Evolutionary conservation across 30 jellyfish, hydroid and myxozoan species (phyloP), one percentile per base, ranked within the genome.

Genomic region (Cassiopea xamachana): DNA sequence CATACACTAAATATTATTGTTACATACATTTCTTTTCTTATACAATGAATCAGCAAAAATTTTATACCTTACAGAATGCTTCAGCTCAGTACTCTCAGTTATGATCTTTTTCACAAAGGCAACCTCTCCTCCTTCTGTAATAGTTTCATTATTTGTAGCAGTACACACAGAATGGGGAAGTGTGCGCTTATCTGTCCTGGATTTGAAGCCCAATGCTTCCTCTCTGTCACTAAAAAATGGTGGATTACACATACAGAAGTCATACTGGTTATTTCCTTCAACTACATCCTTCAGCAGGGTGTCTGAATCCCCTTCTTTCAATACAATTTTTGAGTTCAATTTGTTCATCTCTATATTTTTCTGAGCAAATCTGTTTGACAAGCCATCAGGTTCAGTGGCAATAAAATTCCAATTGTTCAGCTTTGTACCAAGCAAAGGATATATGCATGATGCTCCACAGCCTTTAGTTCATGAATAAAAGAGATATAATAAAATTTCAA

Each of bases 361-460:
- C 60, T 58, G 79, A 27, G 98, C 98, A 89, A 80, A 90, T 48
- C 59, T 70, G 17, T n/a, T 51, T 14, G 98, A 92, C 64, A 19
- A 69, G 14, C 76, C 96, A 93, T 97, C 98, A 10, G 90, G 51
- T 60, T 97, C 99, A 58, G 96, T 86, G 9, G 98, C 97, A 61
- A 87, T 59, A 75, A 97, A 93, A 14, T 71, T 90, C 99, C 99
- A 97, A 27, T 80, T 43, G 87, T 93, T 83, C 81, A 90, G 27
- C 69, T 83, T 90, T 48, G 86, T 87, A 67, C 98, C 97, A 75
- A 97, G 98, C 77, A 97, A 75, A 1, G 98, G 90, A 69, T 93
- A 97, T 49, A 97, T 89, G 84, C 98, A 93, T 0, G 99, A 93
- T 8, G 99, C 98, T 10, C 99, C 99, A 93, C 99, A 97, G 6